Conservation (phyloP, 53 echinoderm and acorn worm genomes). For the Mesocentrotus franciscanus region DNA sequence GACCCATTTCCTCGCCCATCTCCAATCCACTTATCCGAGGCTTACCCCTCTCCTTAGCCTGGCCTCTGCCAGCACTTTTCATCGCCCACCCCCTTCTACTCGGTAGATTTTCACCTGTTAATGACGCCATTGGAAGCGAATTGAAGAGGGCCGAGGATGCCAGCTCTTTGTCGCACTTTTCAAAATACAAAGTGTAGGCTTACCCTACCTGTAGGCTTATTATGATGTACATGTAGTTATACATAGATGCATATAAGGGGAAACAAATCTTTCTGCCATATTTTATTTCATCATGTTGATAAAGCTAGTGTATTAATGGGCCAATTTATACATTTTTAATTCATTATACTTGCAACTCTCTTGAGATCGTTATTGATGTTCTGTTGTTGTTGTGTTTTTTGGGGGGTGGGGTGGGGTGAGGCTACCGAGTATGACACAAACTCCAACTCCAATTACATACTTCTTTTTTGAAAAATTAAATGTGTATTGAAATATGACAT, state of each 20-base stretch:
- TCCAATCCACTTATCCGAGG: conserved; percentile 47
- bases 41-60: conserved; percentile 22
- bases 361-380: too few relatives aligned
- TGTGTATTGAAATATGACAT: too few relatives aligned
- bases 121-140: conserved; percentile 30
- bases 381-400: too few relatives aligned
- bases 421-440: too few relatives aligned
- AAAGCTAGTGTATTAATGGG: neutral
- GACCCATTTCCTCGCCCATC: conserved; percentile 34
- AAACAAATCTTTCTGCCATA: neutral
- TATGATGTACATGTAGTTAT: neutral
- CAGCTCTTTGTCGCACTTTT: neutral
- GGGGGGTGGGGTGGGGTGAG: too few relatives aligned
- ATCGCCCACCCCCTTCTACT: conserved; percentile 19
- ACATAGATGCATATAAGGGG: neutral
- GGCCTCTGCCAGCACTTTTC: conserved; percentile 2
- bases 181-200: neutral
- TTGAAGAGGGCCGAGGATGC: conserved; percentile 1
- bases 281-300: neutral
- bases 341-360: neutral
- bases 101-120: conserved; percentile 50
- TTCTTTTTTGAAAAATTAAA: too few relatives aligned
- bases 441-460: too few relatives aligned
- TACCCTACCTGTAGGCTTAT: neutral
- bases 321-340: neutral